Evolutionary conservation across 2,888 invertebrate species (phyloP).

Genomic region (Tenthredo livida): DNA sequence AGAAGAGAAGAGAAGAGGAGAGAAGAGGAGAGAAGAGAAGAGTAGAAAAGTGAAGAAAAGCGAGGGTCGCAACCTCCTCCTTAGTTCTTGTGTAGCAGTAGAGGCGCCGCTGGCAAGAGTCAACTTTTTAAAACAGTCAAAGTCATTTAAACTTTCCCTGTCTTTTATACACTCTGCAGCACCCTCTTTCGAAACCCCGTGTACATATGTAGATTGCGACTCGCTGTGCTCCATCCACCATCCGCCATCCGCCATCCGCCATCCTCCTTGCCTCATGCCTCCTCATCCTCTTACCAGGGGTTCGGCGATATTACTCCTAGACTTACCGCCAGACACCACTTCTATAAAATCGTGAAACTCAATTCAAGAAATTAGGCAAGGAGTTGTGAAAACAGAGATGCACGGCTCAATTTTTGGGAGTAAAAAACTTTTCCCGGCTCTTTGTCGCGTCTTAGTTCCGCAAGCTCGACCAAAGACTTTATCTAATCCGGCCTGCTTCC

Average conservation of each 20-base stretch:
- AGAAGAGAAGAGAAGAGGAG: conserved; percentile 15
- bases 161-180: conserved; percentile 50
- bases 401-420: neutral
- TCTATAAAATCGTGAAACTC: conserved; percentile 18
- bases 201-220: conserved; percentile 49
- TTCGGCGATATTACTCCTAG: conserved; percentile 15
- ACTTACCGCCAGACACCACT: conserved; percentile 1
- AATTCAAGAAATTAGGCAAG: conserved; percentile 5
- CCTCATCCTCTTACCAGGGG: neutral
- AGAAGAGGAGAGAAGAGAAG: conserved; percentile 52
- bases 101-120: conserved; percentile 41
- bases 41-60: conserved; percentile 19
- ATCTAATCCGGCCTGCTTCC: neutral
- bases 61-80: conserved; percentile 24
- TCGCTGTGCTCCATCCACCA: neutral
- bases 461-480: neutral
- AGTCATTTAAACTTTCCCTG: conserved; percentile 72
- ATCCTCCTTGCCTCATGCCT: neutral
- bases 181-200: conserved; percentile 32
- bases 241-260: neutral
- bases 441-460: neutral
- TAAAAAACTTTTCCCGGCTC: neutral
- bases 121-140: conserved; percentile 68
- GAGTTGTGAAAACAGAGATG: neutral
- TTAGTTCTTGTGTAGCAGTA: neutral